Evolutionary conservation across 2,797 vertebrate species (phyloP).

Genomic region (Philypnodon macrostomus): DNA sequence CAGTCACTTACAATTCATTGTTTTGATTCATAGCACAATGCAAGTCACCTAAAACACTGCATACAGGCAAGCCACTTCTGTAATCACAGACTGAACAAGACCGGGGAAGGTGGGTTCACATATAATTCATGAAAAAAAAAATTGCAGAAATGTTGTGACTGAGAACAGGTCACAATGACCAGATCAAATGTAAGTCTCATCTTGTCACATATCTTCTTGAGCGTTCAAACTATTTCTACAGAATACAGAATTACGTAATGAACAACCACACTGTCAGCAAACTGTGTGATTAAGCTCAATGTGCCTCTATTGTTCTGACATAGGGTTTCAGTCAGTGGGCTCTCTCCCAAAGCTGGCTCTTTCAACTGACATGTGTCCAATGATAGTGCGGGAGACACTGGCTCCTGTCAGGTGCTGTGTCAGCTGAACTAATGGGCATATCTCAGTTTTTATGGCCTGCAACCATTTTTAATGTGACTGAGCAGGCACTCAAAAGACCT

Average conservation of each 20-base stretch:
- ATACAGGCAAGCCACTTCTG: too few relatives aligned
- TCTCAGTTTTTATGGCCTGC: conserved; percentile 15
- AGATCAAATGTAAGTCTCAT: too few relatives aligned
- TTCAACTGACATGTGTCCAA: conserved; percentile 36
- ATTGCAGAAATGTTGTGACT: too few relatives aligned
- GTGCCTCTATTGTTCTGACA: conserved; percentile 23
- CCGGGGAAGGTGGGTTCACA: too few relatives aligned
- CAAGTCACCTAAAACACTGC: too few relatives aligned
- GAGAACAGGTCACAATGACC: too few relatives aligned
- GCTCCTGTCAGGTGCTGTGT: conserved; percentile 30
- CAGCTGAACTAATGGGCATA: conserved; percentile 19
- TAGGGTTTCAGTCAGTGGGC: conserved; percentile 18
- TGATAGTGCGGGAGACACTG: conserved; percentile 19
- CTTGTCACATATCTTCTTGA: too few relatives aligned
- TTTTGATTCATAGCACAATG: too few relatives aligned
- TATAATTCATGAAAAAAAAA: too few relatives aligned
- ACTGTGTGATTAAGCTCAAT: too few relatives aligned
- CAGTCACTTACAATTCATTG: too few relatives aligned
- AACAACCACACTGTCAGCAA: conserved; percentile 8
- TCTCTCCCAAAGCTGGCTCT: conserved; percentile 20
- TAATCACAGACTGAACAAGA: too few relatives aligned
- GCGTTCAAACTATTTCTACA: conserved; percentile 10
- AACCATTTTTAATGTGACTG: conserved; percentile 16
- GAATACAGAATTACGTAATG: conserved; percentile 3
- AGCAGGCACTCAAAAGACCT: neutral